Evolutionary conservation across 2,113 vertebrate genomes (phyloP), one percentile per base, ranked within the genome.

Genomic region (Triplophysa dalaica): DNA sequence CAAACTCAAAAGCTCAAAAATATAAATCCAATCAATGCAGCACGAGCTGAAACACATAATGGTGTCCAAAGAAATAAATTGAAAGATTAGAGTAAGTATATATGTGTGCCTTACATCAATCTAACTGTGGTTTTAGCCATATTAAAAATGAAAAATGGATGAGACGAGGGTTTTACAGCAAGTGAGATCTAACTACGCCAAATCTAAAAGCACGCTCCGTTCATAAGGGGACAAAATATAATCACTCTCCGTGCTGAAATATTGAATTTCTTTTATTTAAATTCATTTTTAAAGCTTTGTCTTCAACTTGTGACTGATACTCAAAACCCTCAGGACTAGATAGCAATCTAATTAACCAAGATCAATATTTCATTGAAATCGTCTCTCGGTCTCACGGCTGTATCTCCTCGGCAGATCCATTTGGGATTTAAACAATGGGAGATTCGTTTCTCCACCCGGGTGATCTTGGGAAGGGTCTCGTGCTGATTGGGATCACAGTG

Each of bases 281-380:
- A 84, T 85, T 87, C 45, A 66, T 60, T 85, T 87, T 82, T 85
- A 76, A 72, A 52, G 67, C 84, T 83, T 82, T 84, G 87, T 85
- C 85, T 90, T 85, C 83, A 86, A 88, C 86, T 84, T 65, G 52
- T 65, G 81, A 87, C 80, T 81, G 78, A 54, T 69, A 83, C 83
- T 83, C 85, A 86, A 88, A 77, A 89, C 89, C 88, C 86, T 65
- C 75, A 65, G 84, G 88, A 89, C 84, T 87, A 84, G 88, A 90
- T 84, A 87, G 88, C 87, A 91, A 92, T 91, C 87, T 91, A 91
- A 91, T 93, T 92, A 92, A 92, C 86, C 70, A 83, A 89, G 89
- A 91, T 93, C 91, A 90, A 93, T 92, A 91, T 91, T 90, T 91
- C 87, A 88, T 86, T 88, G 81, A 78, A 83, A 84, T 87, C 85